Evolutionary conservation across 2,888 invertebrate genomes (phyloP).

Genomic region (Epistrophe eligans): DNA sequence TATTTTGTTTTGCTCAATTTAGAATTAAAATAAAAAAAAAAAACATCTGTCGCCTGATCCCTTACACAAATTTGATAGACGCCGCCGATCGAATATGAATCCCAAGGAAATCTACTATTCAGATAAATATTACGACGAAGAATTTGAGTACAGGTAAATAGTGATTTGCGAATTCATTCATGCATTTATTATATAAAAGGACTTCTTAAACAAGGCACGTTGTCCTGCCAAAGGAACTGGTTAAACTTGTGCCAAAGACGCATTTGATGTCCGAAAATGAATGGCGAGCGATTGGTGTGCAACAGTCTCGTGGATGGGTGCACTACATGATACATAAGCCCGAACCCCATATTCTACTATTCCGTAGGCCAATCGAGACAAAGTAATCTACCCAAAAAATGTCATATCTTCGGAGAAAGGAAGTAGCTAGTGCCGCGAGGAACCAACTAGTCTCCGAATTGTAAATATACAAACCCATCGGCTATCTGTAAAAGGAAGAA

Average conservation of each 20-base stretch:
- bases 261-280: conserved; percentile 97
- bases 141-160: conserved; percentile 94
- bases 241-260: conserved; percentile 94
- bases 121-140: conserved; percentile 95
- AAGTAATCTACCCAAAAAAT: conserved; percentile 70
- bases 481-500: not conserved
- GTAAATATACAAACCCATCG: conserved; percentile 34
- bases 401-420: conserved; percentile 26
- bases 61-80: not conserved
- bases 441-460: conserved; percentile 21
- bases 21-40: conserved; percentile 4
- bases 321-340: conserved; percentile 99
- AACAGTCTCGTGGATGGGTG: conserved; percentile 98
- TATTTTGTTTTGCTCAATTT: conserved; percentile 5
- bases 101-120: conserved; percentile 94
- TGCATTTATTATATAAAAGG: conserved; percentile 77
- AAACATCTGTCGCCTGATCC: conserved; percentile 40
- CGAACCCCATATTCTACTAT: conserved; percentile 96
- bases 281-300: conserved; percentile 97
- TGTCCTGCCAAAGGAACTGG: conserved; percentile 95
- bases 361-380: conserved; percentile 87
- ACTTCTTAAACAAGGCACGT: conserved; percentile 91
- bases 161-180: not conserved
- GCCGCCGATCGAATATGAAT: conserved; percentile 84
- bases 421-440: not conserved